phyloP scores from a whole-genome alignment of 1,140 invertebrate genomes.

The Halesus radiatus region DNA sequence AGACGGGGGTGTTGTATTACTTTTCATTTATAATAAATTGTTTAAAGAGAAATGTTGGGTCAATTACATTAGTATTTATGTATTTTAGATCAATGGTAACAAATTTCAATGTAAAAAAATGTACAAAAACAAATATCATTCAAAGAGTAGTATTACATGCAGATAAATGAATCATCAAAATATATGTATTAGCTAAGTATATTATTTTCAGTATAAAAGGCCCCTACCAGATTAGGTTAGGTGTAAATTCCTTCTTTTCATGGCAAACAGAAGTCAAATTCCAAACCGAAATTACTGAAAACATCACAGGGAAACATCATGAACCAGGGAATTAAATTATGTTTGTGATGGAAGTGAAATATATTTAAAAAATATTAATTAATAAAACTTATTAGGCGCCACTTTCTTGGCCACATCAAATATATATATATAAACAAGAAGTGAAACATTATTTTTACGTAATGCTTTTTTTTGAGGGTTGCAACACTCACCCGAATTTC shows the following conservation, averaged over 20 bases:
- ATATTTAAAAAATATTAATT: not conserved
- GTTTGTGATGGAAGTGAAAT: not conserved
- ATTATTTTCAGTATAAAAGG: constrained; percentile 21
- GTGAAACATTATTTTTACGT: not conserved
- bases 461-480: not conserved
- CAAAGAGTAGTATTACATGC: not conserved
- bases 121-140: not conserved
- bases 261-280: constrained; percentile 36
- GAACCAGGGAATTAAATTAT: not conserved
- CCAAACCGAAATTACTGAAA: constrained; percentile 39
- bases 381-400: not conserved
- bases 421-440: not conserved
- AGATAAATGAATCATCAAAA: not conserved
- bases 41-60: no score
- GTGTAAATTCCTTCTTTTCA: constrained; percentile 27
- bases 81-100: no score
- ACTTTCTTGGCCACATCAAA: not conserved
- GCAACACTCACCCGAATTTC: not conserved
- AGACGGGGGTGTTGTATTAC: no score
- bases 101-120: not conserved
- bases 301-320: constrained; percentile 7
- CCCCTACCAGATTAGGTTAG: constrained; percentile 28
- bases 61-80: no score
- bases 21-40: no score
- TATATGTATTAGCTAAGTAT: not conserved